These are phyloP conservation scores for Tachina grossa DNA, from an alignment of 2,888 invertebrate species.

Conservation along the genomic window DNA sequence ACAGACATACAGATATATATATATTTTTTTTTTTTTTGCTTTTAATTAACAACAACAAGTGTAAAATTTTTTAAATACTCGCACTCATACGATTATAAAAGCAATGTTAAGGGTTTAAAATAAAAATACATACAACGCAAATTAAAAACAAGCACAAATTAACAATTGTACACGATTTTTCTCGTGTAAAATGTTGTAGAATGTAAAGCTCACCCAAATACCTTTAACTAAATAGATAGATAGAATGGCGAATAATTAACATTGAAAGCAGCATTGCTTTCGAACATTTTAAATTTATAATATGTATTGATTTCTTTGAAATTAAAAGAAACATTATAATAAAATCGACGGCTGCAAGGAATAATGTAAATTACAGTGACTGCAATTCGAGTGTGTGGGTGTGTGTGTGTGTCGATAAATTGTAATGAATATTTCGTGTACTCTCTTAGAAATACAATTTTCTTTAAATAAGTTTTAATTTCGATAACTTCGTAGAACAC, in stretches of 20 bases:
- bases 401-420: too few species aligned
- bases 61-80: constrained; percentile 31
- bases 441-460: too few species aligned
- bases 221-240: neutral
- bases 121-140: neutral
- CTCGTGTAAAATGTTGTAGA: neutral
- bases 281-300: constrained; percentile 36
- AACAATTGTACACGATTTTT: constrained; percentile 1
- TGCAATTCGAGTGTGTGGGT: too few species aligned
- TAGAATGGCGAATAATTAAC: constrained; percentile 39
- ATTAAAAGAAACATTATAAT: constrained; percentile 25
- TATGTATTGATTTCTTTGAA: constrained; percentile 50
- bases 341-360: neutral
- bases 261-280: constrained; percentile 13
- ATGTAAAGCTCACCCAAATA: constrained; percentile 13
- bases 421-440: neutral
- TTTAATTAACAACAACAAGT: constrained; percentile 54
- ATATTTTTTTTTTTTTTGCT: neutral
- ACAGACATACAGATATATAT: too few species aligned
- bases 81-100: constrained; percentile 23
- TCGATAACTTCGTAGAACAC: too few species aligned
- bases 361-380: neutral
- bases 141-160: constrained; percentile 3
- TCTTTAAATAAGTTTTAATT: too few species aligned
- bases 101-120: constrained; percentile 49